Evolutionary conservation across 2,888 invertebrate species (phyloP).

Genomic region (Phaonia tiefii): DNA sequence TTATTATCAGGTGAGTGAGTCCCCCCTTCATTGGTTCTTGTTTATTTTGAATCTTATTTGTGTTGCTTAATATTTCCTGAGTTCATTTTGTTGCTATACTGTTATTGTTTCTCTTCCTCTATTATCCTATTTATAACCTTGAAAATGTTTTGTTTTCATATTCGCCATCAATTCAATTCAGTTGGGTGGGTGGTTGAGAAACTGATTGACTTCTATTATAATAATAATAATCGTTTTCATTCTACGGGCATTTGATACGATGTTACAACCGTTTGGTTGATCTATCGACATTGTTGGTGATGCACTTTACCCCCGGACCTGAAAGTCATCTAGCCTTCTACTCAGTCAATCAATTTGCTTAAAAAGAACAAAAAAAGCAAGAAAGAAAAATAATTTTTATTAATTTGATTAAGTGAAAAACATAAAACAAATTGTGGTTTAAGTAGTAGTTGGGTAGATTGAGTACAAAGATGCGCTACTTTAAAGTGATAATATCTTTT

Average conservation of each 20-base stretch:
- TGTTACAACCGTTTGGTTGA: not conserved
- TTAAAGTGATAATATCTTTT: no score
- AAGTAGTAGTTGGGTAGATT: no score
- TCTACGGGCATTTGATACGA: not conserved
- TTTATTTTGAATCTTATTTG: slow-evolving; percentile 23
- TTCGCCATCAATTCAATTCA: not conserved
- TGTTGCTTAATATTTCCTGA: not conserved
- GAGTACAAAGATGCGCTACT: no score
- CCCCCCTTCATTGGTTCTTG: not conserved
- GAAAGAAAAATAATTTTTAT: no score
- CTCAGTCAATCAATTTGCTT: no score
- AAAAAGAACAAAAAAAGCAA: no score
- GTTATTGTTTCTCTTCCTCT: not conserved
- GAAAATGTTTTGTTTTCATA: slow-evolving; percentile 25
- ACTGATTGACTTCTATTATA: not conserved
- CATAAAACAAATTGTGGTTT: no score
- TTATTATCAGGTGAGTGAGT: slow-evolving; percentile 79
- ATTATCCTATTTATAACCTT: slow-evolving; percentile 28
- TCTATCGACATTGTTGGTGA: not conserved
- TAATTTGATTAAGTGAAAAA: no score
- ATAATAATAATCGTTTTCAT: not conserved
- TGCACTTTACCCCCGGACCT: no score
- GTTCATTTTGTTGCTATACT: not conserved
- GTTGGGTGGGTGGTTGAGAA: not conserved
- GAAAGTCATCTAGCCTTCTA: no score